Evolutionary conservation across 2,797 vertebrate genomes (phyloP), one percentile per base, ranked within the genome.

Genomic region (Xyrichtys novacula): DNA sequence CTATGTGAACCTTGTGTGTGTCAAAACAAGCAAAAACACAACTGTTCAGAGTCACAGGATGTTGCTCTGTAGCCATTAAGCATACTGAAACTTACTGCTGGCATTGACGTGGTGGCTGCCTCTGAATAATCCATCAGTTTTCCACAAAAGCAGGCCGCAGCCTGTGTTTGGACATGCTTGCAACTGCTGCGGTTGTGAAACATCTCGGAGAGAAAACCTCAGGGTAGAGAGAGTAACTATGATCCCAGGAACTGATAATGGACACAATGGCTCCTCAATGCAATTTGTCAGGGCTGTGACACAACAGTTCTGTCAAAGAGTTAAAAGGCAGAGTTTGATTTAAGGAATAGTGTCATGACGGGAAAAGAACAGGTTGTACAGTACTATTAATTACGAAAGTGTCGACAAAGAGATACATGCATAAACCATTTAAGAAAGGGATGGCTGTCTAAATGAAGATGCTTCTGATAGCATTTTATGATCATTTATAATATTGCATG

Each of bases 151-250:
- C 55, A 5, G 44, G 74, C 80, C 67, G 62, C 61, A 83, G 84
- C 71, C 65, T 91, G 46, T 93, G 94, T 92, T 90, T 75, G 80
- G 84, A 91, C 94, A 91, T 34, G 94, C 83, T 78, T 42, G 3
- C n/a, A 61, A 53, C 50, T 52, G 81, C 65, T 43, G 42, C 25
- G 48, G 81, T 94, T 94, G 91, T 78, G 89, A 92, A 94, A 95
- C 71, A 60, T 62, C 73, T 76, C 58, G 4, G 56, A 53, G 73
- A 82, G 76, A 81, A 86, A 88, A 88, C 89, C 87, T 88, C 68
- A 71, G 87, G 88, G 85, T 64, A 86, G 84, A 90, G 83, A 84
- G 73, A 68, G 73, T 76, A 61, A 7, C 54, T 85, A 80, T 89
- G 93, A 94, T 94, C 77, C 66, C 84, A 70, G 53, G 43, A 40